These are phyloP conservation scores for Fratercula arctica DNA, from an alignment of 2,797 vertebrate genomes.

Conservation along the genomic window DNA sequence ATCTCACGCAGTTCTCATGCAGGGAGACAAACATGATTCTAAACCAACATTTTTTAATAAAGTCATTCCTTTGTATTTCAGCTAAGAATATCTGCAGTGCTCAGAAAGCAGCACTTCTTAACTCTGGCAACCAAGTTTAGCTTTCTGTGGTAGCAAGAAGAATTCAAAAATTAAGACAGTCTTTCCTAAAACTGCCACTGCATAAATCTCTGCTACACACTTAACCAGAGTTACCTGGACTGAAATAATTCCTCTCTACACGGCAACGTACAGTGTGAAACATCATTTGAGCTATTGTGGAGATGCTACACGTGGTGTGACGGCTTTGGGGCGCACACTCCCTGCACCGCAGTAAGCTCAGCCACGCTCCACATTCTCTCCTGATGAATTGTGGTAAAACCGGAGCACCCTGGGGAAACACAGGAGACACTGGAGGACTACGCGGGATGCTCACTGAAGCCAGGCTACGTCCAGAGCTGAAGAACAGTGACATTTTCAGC, in stretches of 20 bases:
- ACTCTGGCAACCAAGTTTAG: neutral
- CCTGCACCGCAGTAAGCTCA: neutral
- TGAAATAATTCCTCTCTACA: neutral
- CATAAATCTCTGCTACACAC: neutral
- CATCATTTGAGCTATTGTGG: neutral
- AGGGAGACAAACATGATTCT: neutral
- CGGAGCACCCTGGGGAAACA: neutral
- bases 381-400: neutral
- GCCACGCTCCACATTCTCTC: neutral
- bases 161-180: neutral
- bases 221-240: neutral
- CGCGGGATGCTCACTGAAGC: neutral
- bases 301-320: rapidly evolving
- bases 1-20: neutral
- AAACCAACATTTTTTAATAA: neutral
- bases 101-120: neutral
- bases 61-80: neutral
- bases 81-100: neutral
- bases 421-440: neutral
- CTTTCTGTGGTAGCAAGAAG: neutral
- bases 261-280: neutral
- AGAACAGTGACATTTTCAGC: neutral
- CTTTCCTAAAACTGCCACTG: neutral
- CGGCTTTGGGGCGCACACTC: neutral
- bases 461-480: neutral